Evolutionary conservation across 2,797 vertebrate species (phyloP).

Genomic region (Falco columbarius): DNA sequence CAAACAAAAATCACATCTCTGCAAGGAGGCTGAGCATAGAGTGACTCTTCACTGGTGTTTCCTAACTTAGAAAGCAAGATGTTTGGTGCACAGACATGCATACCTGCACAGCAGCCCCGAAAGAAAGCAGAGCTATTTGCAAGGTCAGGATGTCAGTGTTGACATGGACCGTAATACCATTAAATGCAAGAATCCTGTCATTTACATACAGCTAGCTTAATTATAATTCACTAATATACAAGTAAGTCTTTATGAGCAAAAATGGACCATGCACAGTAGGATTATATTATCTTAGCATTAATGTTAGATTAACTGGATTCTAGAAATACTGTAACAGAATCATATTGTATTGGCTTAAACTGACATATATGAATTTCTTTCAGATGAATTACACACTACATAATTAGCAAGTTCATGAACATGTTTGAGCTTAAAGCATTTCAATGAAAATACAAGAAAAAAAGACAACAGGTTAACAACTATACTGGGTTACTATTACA

Average conservation of each 20-base stretch:
- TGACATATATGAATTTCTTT: not conserved
- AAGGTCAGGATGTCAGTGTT: not conserved
- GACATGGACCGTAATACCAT: not conserved
- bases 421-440: not conserved
- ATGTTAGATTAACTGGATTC: not conserved
- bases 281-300: not conserved
- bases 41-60: not conserved
- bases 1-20: not conserved
- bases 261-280: not conserved
- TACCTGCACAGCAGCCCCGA: not conserved
- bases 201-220: not conserved
- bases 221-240: not conserved
- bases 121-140: not conserved
- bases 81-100: not conserved
- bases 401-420: not conserved
- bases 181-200: not conserved
- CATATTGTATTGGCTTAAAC: not conserved
- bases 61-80: not conserved
- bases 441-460: not conserved
- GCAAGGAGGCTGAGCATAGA: not conserved
- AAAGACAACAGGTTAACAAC: not conserved
- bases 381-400: not conserved
- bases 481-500: not conserved
- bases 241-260: not conserved
- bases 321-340: not conserved